These are phyloP conservation scores for Atta texana DNA, from an alignment of 1,140 invertebrate species.

Conservation along the genomic window DNA sequence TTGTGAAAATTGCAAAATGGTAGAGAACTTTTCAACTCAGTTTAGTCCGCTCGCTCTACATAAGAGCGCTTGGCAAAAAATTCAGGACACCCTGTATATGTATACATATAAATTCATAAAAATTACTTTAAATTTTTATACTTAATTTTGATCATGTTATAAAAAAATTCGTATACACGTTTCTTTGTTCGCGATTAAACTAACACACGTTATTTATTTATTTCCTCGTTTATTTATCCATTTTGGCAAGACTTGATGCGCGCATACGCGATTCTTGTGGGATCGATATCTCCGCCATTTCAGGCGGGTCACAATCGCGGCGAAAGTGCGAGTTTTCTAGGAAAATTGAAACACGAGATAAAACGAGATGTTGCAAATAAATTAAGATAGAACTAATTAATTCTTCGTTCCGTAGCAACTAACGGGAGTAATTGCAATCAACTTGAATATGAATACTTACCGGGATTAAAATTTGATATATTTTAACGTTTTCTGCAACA, in stretches of 20 bases:
- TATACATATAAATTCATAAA: background rate
- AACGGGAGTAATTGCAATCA: conserved; percentile 21
- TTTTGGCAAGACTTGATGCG: conserved; percentile 68
- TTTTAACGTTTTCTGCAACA: background rate
- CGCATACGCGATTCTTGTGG: conserved; percentile 75
- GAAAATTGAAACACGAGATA: conserved; percentile 68
- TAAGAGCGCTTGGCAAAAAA: no score
- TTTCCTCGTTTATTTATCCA: conserved; percentile 68
- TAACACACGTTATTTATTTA: conserved; percentile 64
- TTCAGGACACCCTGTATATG: background rate
- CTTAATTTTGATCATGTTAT: background rate
- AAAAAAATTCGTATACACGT: background rate
- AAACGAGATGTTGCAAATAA: conserved; percentile 15
- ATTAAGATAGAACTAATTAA: conserved; percentile 26
- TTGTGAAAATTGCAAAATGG: no score
- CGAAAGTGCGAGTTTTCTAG: conserved; percentile 68
- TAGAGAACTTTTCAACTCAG: no score
- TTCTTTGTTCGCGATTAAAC: background rate
- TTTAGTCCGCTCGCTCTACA: no score
- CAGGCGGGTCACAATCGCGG: conserved; percentile 66
- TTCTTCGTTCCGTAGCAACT: conserved; percentile 10
- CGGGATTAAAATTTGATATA: conserved; percentile 25
- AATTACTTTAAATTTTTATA: background rate
- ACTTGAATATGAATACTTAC: conserved; percentile 30
- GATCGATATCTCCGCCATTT: conserved; percentile 72